Base-by-base conservation (phyloP, 2,888 invertebrate genomes). In the Sicus ferrugineus region DNA sequence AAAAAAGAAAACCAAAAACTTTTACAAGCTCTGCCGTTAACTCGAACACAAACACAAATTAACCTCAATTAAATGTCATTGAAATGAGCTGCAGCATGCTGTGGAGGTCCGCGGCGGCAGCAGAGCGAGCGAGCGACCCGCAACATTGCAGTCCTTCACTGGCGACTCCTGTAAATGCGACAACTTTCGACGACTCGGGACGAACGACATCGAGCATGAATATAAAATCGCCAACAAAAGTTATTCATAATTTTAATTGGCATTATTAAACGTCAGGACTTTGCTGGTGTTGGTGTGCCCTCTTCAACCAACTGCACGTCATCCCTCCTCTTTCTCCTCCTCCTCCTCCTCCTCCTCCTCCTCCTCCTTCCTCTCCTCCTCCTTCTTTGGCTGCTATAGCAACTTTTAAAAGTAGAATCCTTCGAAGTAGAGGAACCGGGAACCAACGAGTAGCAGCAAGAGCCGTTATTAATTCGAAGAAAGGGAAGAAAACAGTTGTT, bases 201-300 rank as follows among this genome's bases (percentile, higher is more conserved):
- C n/a, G n/a, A n/a, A n/a, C 64, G 30, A 21, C 50, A 30, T 63
- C 19, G 50, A 42, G 42, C 42, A 42, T 42, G 42, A 42, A 42
- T 42, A 42, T 42, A 16, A 42, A 42, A 42, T 16, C 63, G 48
- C 19, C 26, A 64, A 31, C 30, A 31, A 23, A 64, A 50, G 6
- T 50, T 48, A 56, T 56, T 66, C 66, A 66, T 30, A 34, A 66
- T 66, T 58, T 66, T 66, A 66, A 66, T 66, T 66, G 66, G 56
- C 26, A 26, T 66, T 56, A 66, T 66, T 56, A 42, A 56, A 66
- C 42, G 66, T n/a, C n/a, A n/a, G n/a, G 46, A 38, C 19, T 48
- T 50, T 26, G 28, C 48, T 31, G 31, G 14, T 50, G 42, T 42
- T 26, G n/a, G n/a, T n/a, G 21, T 26, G 38, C 42, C 16, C 42